Conservation (phyloP, 1,140 invertebrate genomes). For the Polypedilum vanderplanki region DNA sequence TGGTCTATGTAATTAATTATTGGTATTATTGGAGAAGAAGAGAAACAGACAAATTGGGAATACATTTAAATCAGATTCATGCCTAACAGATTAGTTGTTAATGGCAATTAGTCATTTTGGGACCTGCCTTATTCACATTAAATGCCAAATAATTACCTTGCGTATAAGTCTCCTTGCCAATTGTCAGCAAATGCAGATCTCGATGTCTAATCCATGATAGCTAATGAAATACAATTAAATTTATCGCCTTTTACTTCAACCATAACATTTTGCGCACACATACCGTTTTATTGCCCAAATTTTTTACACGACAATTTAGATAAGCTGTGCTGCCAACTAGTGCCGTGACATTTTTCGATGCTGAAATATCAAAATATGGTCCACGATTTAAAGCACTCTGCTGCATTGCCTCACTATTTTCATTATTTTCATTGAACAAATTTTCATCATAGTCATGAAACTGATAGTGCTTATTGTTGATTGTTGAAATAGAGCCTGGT, state of each 20-base stretch:
- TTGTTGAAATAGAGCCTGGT: constrained; percentile 2
- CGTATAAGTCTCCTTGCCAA: constrained; percentile 80
- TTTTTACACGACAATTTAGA: constrained; percentile 68
- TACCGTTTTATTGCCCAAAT: constrained; percentile 72
- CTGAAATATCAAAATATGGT: constrained; percentile 64
- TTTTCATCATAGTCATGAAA: constrained; percentile 21
- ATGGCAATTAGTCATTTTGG: no score
- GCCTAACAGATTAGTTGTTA: no score
- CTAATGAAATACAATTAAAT: constrained; percentile 45
- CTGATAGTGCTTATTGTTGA: constrained; percentile 21
- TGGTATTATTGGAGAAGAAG: no score
- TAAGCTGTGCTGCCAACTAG: constrained; percentile 71
- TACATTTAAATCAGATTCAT: no score
- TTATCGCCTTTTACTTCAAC: not conserved
- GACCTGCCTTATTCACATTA: not conserved
- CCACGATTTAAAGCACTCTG: constrained; percentile 48
- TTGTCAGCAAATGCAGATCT: constrained; percentile 79
- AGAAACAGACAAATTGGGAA: no score
- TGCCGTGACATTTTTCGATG: constrained; percentile 71
- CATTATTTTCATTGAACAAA: not conserved
- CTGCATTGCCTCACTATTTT: not conserved
- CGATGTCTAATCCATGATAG: constrained; percentile 84
- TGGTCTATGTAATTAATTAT: constrained; percentile 59
- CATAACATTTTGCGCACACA: constrained; percentile 38
- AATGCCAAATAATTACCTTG: constrained; percentile 9